Evolutionary conservation across 2,888 invertebrate genomes (phyloP).

Genomic region (Sinelater perroti): DNA sequence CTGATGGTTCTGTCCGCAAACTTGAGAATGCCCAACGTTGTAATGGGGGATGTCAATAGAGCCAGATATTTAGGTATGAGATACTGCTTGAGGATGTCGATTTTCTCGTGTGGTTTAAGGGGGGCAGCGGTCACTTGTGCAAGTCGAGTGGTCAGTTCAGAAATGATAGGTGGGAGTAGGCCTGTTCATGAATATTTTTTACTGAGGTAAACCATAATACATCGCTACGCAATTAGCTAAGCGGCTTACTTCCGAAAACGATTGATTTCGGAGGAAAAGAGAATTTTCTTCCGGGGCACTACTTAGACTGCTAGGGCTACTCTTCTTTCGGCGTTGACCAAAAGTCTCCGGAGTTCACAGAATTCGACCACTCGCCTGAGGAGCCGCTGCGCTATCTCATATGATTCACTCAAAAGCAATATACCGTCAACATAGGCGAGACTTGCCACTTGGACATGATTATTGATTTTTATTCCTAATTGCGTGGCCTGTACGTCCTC

Average conservation of each 20-base stretch:
- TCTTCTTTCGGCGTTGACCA: not conserved
- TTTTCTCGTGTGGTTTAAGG: constrained; percentile 21
- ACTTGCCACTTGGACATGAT: not conserved
- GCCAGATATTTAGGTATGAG: constrained; percentile 3
- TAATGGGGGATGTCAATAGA: not conserved
- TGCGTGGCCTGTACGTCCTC: not conserved
- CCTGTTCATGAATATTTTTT: not conserved
- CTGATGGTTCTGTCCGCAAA: not conserved
- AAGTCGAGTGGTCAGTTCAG: not conserved
- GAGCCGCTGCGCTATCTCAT: no score
- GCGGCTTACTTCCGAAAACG: not conserved
- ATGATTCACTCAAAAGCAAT: no score
- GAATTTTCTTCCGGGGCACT: not conserved
- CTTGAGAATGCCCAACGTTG: not conserved
- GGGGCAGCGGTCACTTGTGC: not conserved
- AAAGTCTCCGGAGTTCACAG: not conserved
- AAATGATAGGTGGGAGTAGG: not conserved
- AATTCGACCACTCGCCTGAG: not conserved
- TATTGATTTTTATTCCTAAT: no score
- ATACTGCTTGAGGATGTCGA: not conserved
- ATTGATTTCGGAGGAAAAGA: not conserved
- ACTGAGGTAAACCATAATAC: not conserved
- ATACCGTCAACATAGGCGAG: no score
- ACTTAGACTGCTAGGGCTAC: not conserved
- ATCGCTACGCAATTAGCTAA: not conserved